These are phyloP conservation scores for Agrotis puta DNA, from an alignment of 2,888 invertebrate genomes.

Conservation along the genomic window DNA sequence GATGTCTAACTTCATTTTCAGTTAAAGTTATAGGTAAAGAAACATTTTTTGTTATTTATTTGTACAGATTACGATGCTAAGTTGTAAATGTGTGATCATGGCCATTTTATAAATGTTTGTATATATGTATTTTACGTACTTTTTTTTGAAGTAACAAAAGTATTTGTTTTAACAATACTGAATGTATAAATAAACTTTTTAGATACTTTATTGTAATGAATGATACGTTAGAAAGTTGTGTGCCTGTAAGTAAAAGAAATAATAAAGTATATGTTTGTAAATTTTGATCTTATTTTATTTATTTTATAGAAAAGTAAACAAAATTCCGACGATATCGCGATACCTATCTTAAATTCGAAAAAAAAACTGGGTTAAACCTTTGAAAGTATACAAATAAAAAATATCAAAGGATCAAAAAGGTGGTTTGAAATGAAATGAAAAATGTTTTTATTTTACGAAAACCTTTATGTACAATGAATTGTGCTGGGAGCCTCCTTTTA, in stretches of 20 bases:
- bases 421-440: too few species aligned
- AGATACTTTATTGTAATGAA: conserved; percentile 43
- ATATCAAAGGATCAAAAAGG: conserved; percentile 4
- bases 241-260: conserved; percentile 47
- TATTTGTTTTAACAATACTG: conserved; percentile 5
- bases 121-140: conserved; percentile 27
- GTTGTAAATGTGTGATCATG: conserved; percentile 57
- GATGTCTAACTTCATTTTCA: not conserved
- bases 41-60: conserved; percentile 44
- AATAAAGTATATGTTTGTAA: conserved; percentile 52
- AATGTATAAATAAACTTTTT: conserved; percentile 25
- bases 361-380: not conserved
- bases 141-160: conserved; percentile 18
- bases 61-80: conserved; percentile 57
- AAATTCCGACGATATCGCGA: not conserved
- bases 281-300: conserved; percentile 10
- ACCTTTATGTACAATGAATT: too few species aligned
- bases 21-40: conserved; percentile 3
- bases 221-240: conserved; percentile 41
- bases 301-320: not conserved
- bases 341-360: not conserved
- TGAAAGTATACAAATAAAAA: not conserved
- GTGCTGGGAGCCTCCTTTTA: too few species aligned
- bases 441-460: too few species aligned
- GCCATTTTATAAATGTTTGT: conserved; percentile 52